Evolutionary conservation across 2,797 vertebrate genomes (phyloP).

Genomic region (Liparis tanakae): DNA sequence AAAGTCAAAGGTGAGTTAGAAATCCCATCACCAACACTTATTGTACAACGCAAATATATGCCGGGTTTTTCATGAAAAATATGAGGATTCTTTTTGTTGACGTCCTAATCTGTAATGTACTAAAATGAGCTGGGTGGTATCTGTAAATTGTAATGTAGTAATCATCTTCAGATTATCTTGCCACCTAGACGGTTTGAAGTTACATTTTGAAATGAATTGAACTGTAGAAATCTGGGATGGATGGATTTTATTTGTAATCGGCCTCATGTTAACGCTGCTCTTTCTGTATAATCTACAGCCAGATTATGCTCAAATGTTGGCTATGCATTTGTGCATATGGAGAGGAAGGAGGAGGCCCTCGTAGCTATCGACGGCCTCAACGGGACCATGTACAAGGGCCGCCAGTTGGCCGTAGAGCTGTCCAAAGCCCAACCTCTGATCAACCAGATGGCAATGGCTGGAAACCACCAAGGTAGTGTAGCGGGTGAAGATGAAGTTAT

Average conservation of each 20-base stretch:
- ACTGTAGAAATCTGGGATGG: neutral
- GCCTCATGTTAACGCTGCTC: neutral
- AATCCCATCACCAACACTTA: neutral
- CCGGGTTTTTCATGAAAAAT: neutral
- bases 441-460: slow-evolving; percentile 67
- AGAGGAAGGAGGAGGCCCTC: slow-evolving; percentile 94
- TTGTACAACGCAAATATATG: neutral
- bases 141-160: neutral
- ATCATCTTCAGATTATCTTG: neutral
- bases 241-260: neutral
- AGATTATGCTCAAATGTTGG: slow-evolving; percentile 89
- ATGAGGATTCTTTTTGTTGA: neutral
- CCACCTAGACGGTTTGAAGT: neutral
- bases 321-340: slow-evolving; percentile 98
- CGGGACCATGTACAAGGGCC: slow-evolving; percentile 94
- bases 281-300: slow-evolving; percentile 66
- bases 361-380: slow-evolving; percentile 93
- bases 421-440: slow-evolving; percentile 87
- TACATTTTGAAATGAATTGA: neutral
- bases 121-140: neutral
- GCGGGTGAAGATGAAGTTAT: slow-evolving; percentile 6
- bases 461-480: slow-evolving; percentile 40
- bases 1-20: slow-evolving; percentile 92
- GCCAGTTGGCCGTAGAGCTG: slow-evolving; percentile 94
- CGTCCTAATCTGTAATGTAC: neutral